Evolutionary conservation across 1,140 invertebrate genomes (phyloP), one percentile per base, ranked within the genome.

Genomic region (Lucilia cuprina): DNA sequence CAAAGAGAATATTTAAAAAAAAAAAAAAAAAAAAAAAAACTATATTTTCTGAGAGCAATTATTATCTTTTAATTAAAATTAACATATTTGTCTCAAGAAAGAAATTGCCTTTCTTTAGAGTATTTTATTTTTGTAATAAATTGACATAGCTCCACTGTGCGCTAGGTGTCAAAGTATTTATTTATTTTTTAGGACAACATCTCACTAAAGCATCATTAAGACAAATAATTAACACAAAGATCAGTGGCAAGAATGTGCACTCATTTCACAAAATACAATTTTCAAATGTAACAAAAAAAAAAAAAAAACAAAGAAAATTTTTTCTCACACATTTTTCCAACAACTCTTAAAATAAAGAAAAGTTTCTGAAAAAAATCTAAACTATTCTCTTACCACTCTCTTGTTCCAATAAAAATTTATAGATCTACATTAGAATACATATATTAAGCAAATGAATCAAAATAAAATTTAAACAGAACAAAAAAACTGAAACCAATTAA

Each of bases 141-240:
- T 41, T 41, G 2, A 3, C 25, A 41, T 41, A 8, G 41, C 13
- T 14, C 50, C 17, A 55, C 50, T 55, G 50, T 55, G 13, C 13
- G 5, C 50, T 55, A 10, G 2, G 41, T 41, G 50, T 55, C 50
- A 55, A 55, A 55, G 41, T 14, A 55, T 70, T 30, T 30, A 55
- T 70, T 30, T 30, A 30, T 30, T 30, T 30, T 70, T 70, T 70
- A 70, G 65, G 65, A 70, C 65, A 70, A 70, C 19, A 25, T 70
- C n/a, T 25, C 5, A 21, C 7, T 21, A 21, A 19, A 25, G n/a
- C 1, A 70, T 70, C 65, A 70, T 70, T 70, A 70, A 19, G 19
- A 70, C 55, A 70, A 70, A 21, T 70, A 70, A 70, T 70, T 21
- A 70, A 70, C 65, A 70, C 65, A 25, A 21, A 70, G n/a, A 70